Evolutionary conservation across 1,140 invertebrate species (phyloP).

Genomic region (Drosophila cardini): DNA sequence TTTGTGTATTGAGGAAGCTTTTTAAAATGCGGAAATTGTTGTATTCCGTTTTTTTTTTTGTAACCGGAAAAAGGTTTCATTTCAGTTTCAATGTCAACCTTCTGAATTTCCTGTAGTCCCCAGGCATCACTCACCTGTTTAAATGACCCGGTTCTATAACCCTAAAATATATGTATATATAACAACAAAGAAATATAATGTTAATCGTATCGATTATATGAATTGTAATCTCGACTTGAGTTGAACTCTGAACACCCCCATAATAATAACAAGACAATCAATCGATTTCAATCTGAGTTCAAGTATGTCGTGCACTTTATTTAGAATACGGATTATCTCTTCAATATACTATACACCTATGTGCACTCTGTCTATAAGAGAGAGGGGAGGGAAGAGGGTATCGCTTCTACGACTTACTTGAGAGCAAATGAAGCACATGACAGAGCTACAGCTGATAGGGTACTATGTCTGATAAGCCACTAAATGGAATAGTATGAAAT

Average conservation of each 20-base stretch:
- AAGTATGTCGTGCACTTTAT: conserved; percentile 45
- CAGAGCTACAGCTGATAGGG: conserved; percentile 6
- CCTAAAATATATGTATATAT: not conserved
- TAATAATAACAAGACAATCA: conserved; percentile 42
- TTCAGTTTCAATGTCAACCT: conserved; percentile 26
- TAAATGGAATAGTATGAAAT: not conserved
- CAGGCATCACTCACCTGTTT: not conserved
- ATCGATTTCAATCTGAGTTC: conserved; percentile 57
- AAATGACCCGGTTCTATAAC: conserved; percentile 18
- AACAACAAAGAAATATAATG: not conserved
- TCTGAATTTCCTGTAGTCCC: conserved; percentile 1
- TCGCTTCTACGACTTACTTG: conserved; percentile 23
- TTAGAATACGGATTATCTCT: conserved; percentile 48
- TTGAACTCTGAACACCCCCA: conserved; percentile 48
- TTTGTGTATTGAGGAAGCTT: not conserved
- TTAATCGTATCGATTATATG: conserved; percentile 1
- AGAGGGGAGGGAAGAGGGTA: not conserved
- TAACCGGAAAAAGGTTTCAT: conserved; percentile 22
- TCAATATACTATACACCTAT: conserved; percentile 1
- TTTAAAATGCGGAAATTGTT: not conserved
- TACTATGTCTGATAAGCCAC: conserved; percentile 57
- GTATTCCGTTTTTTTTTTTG: not conserved
- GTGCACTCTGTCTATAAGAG: not conserved
- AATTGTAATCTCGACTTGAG: conserved; percentile 15
- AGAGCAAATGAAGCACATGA: conserved; percentile 8